phyloP scores from a whole-genome alignment of 2,113 vertebrate genomes.

The Zapus hudsonius region DNA sequence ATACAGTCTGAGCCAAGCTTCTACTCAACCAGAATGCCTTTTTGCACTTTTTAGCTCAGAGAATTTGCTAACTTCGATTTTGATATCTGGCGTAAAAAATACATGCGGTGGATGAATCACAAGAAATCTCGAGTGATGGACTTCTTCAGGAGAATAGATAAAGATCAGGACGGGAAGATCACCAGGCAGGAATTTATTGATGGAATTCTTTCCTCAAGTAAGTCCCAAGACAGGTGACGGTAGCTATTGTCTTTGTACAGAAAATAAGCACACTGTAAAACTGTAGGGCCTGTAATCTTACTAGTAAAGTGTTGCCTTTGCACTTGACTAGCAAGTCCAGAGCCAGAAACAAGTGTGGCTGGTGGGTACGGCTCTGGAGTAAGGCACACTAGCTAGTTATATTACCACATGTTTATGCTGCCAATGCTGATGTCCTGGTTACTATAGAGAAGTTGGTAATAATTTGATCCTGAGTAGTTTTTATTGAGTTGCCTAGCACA shows the following conservation, averaged over 20 bases:
- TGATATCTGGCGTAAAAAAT: constrained; percentile 98
- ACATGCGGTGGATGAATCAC: constrained; percentile 99
- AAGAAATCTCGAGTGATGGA: constrained; percentile 99
- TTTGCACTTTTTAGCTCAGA: constrained; percentile 87
- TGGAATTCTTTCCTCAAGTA: constrained; percentile 98
- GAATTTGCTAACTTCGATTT: constrained; percentile 99
- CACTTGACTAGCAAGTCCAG: not conserved
- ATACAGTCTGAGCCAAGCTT: not conserved
- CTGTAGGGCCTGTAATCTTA: not conserved
- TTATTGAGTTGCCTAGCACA: not conserved
- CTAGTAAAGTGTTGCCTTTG: not conserved
- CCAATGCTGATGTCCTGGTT: not conserved
- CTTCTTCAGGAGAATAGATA: constrained; percentile 98
- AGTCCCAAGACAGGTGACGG: constrained; percentile 76
- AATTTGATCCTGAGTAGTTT: not conserved
- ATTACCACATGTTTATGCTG: not conserved
- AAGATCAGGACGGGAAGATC: constrained; percentile 99
- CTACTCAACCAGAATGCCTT: not conserved
- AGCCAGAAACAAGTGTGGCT: not conserved
- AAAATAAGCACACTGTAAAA: not conserved
- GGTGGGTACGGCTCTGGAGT: not conserved
- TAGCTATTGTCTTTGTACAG: not conserved
- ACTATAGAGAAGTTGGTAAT: not conserved
- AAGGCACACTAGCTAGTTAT: not conserved
- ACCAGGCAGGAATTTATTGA: constrained; percentile 99